A percentile compares a stretch with the other conserved stretches of the same genome.
Conservation (phyloP, 1,140 invertebrate genomes). For the Drosophila novamexicana region DNA sequence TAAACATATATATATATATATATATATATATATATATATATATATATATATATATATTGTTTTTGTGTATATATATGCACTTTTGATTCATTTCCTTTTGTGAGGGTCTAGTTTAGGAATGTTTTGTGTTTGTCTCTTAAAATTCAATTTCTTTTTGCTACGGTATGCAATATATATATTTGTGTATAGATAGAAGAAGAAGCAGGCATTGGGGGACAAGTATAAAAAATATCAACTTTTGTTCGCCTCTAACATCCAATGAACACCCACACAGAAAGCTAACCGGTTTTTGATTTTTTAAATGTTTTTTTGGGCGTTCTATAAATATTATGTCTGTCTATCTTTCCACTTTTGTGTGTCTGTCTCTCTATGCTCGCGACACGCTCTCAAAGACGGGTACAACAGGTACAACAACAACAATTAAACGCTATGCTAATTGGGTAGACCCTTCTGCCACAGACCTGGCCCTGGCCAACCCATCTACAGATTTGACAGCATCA, state of each 20-base stretch:
- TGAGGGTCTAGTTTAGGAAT: constrained; percentile 70
- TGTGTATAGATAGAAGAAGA: constrained; percentile 34
- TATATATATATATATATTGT: constrained; percentile 40
- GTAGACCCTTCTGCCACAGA: constrained; percentile 39
- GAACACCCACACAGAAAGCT: constrained; percentile 47
- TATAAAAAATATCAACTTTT: constrained; percentile 80
- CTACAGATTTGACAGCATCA: constrained; percentile 64
- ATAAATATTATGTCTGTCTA: constrained; percentile 30
- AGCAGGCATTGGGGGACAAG: constrained; percentile 60
- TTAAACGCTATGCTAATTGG: constrained; percentile 80
- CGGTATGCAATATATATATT: constrained; percentile 28
- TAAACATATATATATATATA: constrained; percentile 22
- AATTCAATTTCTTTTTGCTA: constrained; percentile 34
- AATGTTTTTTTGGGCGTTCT: constrained; percentile 22
- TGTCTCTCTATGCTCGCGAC: constrained; percentile 18
- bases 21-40: constrained; percentile 36
- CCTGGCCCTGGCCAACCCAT: constrained; percentile 17
- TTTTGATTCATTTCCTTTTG: constrained; percentile 71
- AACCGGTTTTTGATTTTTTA: constrained; percentile 22
- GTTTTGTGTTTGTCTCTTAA: constrained; percentile 47
- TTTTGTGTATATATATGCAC: constrained; percentile 27
- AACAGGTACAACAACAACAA: constrained; percentile 84
- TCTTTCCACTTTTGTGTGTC: constrained; percentile 29
- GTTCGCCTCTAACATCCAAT: constrained; percentile 35
- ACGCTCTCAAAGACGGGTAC: constrained; percentile 79